Evolutionary conservation across 2,797 vertebrate genomes (phyloP).

Genomic region (Malurus splendens): DNA sequence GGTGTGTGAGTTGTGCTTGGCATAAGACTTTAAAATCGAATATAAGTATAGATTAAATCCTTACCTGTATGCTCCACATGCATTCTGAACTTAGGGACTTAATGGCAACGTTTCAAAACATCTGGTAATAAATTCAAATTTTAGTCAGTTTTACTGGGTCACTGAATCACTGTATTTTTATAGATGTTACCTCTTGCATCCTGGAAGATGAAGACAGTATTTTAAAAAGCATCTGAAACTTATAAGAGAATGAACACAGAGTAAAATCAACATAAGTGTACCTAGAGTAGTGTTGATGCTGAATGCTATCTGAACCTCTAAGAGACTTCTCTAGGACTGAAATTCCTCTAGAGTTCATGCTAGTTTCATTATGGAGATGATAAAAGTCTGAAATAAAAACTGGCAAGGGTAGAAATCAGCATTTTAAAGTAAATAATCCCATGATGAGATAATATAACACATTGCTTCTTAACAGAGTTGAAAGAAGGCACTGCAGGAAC

Average conservation of each 20-base stretch:
- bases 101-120: not conserved
- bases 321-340: not conserved
- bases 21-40: not conserved
- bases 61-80: rapidly evolving
- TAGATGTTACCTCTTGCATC: not conserved
- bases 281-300: not conserved
- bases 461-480: not conserved
- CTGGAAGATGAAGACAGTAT: not conserved
- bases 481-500: not conserved
- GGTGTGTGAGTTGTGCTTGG: not conserved
- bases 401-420: not conserved
- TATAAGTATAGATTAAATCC: not conserved
- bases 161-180: not conserved
- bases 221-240: not conserved
- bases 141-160: not conserved
- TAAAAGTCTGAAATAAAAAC: not conserved
- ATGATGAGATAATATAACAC: not conserved
- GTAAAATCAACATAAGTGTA: not conserved
- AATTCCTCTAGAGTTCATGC: not conserved
- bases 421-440: not conserved
- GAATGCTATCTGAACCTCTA: not conserved
- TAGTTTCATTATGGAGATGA: not conserved
- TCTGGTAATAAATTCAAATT: not conserved
- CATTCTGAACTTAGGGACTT: not conserved
- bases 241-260: not conserved